Percentiles rank a stretch among this genome's conserved stretches.
Conservation (phyloP, 2,113 vertebrate genomes). For the human (Homo sapiens) region DNA sequence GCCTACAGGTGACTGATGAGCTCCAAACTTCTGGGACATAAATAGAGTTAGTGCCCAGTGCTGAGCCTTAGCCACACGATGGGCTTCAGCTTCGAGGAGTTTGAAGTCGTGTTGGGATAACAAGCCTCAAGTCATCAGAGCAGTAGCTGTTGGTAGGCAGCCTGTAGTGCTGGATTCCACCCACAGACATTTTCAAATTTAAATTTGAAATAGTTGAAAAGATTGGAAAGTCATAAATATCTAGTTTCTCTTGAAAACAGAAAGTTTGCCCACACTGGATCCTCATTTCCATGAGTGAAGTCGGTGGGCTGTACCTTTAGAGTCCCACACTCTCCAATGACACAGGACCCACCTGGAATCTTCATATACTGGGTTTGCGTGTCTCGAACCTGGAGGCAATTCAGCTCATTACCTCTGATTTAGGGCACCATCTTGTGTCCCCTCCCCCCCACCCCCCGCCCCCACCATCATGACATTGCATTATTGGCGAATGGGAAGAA, state of each 20-base stretch:
- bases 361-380: background rate
- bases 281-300: background rate
- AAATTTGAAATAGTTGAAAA: conserved; percentile 2
- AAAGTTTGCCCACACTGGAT: background rate
- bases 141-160: background rate
- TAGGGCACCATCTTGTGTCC: background rate
- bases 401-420: background rate
- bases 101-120: background rate
- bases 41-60: background rate
- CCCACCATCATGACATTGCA: too few species aligned
- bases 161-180: background rate
- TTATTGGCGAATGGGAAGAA: background rate
- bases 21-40: background rate
- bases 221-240: background rate
- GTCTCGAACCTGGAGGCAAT: background rate
- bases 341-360: background rate
- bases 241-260: background rate
- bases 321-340: background rate
- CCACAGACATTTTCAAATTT: background rate
- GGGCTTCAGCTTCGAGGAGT: background rate
- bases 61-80: background rate
- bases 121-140: background rate
- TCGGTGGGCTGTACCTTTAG: background rate
- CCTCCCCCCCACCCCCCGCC: background rate
- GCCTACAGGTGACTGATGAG: background rate